These are phyloP conservation scores for Salmo trutta DNA, from an alignment of 2,797 vertebrate genomes.

Conservation along the genomic window DNA sequence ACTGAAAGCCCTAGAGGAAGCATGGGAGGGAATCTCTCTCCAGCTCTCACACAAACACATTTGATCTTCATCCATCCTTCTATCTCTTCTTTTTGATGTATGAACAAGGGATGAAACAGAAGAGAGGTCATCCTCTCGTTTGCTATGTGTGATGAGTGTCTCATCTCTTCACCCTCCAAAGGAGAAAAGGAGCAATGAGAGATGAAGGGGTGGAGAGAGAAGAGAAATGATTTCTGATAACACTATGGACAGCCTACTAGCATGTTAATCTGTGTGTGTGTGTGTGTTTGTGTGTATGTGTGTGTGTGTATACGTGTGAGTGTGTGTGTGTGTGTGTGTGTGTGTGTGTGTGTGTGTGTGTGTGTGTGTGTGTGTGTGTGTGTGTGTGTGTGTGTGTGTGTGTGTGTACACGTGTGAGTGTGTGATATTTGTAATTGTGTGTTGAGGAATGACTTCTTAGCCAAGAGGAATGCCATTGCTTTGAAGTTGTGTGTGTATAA, in stretches of 20 bases:
- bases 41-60: conserved; percentile 32
- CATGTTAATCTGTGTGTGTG: conserved; percentile 19
- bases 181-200: conserved; percentile 35
- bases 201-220: conserved; percentile 27
- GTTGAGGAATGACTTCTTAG: conserved; percentile 40
- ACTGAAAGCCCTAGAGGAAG: conserved; percentile 25
- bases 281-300: conserved; percentile 10
- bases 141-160: conserved; percentile 40
- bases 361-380: not conserved
- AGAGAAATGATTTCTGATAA: conserved; percentile 4
- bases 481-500: conserved; percentile 56
- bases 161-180: conserved; percentile 24
- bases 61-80: conserved; percentile 62
- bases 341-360: conserved; percentile 10
- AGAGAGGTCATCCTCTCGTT: conserved; percentile 33
- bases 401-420: not conserved
- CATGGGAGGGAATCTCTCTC: conserved; percentile 52
- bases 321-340: conserved; percentile 7
- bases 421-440: conserved; percentile 26
- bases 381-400: not conserved
- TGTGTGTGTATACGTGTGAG: not conserved
- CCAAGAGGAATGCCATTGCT: conserved; percentile 41
- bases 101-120: conserved; percentile 32
- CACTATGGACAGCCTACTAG: conserved; percentile 8
- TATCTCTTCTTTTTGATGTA: conserved; percentile 55